Evolutionary conservation across 2,113 vertebrate species (phyloP).

Genomic region (Chlorodrepanis virens): DNA sequence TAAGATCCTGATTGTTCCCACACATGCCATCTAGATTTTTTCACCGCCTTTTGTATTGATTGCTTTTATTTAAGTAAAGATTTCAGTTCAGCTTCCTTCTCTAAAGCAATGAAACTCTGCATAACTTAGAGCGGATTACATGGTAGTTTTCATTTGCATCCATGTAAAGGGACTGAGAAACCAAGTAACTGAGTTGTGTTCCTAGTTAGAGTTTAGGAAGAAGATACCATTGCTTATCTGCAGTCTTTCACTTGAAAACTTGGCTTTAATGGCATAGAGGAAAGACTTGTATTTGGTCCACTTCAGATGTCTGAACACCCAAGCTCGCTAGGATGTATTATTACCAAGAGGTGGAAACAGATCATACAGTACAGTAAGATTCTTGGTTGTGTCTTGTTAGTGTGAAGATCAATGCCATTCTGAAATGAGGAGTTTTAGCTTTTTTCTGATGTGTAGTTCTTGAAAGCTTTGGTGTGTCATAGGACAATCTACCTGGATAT

Average conservation of each 20-base stretch:
- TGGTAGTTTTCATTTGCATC: neutral
- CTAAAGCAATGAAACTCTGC: neutral
- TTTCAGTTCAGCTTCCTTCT: neutral
- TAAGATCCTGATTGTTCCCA: neutral
- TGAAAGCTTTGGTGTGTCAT: neutral
- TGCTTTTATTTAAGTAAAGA: neutral
- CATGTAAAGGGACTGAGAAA: neutral
- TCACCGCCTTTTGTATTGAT: neutral
- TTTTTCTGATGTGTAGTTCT: neutral
- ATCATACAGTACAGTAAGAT: neutral
- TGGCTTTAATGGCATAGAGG: neutral
- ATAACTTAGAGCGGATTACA: neutral
- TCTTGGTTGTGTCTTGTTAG: accelerated
- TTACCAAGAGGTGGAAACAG: neutral
- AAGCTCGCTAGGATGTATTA: neutral
- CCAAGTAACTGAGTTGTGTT: neutral
- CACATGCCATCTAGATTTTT: neutral
- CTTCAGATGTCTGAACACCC: neutral
- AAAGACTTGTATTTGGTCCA: neutral
- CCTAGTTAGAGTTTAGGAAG: neutral
- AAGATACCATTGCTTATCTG: neutral
- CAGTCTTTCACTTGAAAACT: neutral
- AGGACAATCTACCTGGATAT: neutral
- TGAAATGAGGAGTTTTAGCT: neutral
- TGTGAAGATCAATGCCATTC: neutral